Conservation (phyloP, 2,797 vertebrate genomes). For the Ciconia nigra region DNA sequence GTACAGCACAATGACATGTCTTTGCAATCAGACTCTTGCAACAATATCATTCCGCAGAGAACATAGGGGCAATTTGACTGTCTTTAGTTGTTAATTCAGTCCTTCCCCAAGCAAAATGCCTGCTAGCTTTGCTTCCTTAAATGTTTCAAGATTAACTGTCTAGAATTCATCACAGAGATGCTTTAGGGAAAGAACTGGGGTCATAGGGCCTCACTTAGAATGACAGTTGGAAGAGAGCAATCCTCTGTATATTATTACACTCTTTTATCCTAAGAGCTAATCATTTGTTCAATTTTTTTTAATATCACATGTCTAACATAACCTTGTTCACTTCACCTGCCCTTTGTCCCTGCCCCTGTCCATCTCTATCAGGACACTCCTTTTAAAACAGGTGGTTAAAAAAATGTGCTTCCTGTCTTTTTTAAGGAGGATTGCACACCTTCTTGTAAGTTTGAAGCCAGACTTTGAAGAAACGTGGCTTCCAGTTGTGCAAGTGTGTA, state of each 20-base stretch:
- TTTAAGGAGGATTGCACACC: neutral
- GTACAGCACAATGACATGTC: neutral
- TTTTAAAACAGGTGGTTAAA: neutral
- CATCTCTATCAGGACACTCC: neutral
- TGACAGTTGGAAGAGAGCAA: neutral
- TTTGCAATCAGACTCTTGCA: neutral
- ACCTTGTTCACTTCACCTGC: neutral
- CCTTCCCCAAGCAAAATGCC: neutral
- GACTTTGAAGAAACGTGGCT: neutral
- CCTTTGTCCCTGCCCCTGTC: neutral
- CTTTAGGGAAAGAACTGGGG: neutral
- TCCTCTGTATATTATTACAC: neutral
- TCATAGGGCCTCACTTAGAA: constrained; percentile 6
- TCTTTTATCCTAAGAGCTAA: constrained; percentile 2
- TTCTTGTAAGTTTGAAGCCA: neutral
- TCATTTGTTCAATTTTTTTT: neutral
- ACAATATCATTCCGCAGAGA: neutral
- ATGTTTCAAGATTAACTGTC: constrained; percentile 19
- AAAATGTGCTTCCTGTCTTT: neutral
- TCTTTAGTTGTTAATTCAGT: neutral
- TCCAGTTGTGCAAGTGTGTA: neutral
- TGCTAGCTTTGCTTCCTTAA: constrained; percentile 15
- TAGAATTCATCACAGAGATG: neutral
- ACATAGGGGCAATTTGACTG: neutral
- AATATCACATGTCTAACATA: neutral